These are phyloP conservation scores for Halcyon senegalensis DNA, from an alignment of 2,113 vertebrate genomes.

Conservation along the genomic window DNA sequence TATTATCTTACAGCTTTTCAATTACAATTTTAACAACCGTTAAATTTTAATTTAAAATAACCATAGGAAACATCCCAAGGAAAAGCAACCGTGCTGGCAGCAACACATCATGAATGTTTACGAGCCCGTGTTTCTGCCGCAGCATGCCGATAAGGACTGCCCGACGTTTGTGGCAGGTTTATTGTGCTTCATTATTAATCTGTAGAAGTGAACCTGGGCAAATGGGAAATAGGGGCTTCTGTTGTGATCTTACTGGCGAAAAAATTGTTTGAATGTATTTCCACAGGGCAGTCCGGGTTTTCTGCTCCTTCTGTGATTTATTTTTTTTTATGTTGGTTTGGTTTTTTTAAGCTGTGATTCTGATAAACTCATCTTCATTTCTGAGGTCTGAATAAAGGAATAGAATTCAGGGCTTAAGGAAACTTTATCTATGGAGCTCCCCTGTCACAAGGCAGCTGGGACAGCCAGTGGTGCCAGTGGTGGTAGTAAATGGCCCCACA, in stretches of 20 bases:
- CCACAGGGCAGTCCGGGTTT: not conserved
- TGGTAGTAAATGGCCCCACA: not conserved
- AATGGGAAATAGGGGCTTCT: not conserved
- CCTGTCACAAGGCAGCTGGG: not conserved
- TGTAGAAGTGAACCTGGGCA: not conserved
- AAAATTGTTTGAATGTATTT: not conserved
- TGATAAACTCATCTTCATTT: not conserved
- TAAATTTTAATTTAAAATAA: slow-evolving; percentile 8
- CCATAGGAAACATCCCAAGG: not conserved
- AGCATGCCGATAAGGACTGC: not conserved
- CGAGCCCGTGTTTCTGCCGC: not conserved
- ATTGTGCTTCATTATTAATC: not conserved
- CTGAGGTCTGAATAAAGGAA: not conserved
- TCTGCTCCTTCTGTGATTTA: not conserved
- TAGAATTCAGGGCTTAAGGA: not conserved
- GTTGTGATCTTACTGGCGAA: not conserved
- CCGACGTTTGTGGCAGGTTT: not conserved
- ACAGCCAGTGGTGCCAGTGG: not conserved
- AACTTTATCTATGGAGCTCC: not conserved
- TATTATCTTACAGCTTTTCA: not conserved
- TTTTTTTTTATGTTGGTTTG: not conserved
- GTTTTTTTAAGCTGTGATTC: not conserved
- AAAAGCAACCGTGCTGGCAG: not conserved
- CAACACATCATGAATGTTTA: not conserved
- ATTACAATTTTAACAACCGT: not conserved